Evolutionary conservation across 2,113 vertebrate species (phyloP), one percentile per base, ranked within the genome.

Genomic region (Hydrochoerus hydrochaeris): DNA sequence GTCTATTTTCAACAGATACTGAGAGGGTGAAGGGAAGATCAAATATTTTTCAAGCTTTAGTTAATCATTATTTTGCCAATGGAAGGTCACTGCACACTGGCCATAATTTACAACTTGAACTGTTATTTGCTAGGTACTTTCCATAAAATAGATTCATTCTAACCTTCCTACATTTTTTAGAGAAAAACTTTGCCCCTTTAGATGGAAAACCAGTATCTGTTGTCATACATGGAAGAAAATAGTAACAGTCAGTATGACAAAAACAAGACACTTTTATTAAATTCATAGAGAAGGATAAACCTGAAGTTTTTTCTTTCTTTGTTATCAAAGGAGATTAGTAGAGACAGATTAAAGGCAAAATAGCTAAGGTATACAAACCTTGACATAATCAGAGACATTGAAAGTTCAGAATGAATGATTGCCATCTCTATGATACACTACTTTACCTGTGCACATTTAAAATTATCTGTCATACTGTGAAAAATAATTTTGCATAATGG

Each of bases 111-210:
- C 8, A 73, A 7, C 8, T 26, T 77, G 19, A 12, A 16, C 12
- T 85, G 35, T 71, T 77, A 58, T 65, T 86, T 58, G 73, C 60
- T 82, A 92, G 44, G 26, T 86, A 65, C 44, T 92, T 91, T 90
- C 75, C 86, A 71, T 57, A 77, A 90, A 46, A 1, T 24, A 71
- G 38, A 63, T 75, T 77, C 26, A 46, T 77, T 86, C 71, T 77
- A 69, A 81, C 62, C 44, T 60, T 75, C n/a, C 84, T 85, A 22
- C 3, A 26, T 58, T 67, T 75, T 90, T 90, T 92, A 85, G 82
- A 95, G 63, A 12, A 54, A 86, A 95, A 82, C 14, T 92, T 88
- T 71, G 19, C 44, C 86, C 62, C 69, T 78, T 78, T 35, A 71
- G 49, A 35, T 69, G 60, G 86, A 94, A 95, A 83, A 71, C 19